Evolutionary conservation across 2,888 invertebrate genomes (phyloP), one percentile per base, ranked within the genome.

Genomic region (Dryocosmus kuriphilus): DNA sequence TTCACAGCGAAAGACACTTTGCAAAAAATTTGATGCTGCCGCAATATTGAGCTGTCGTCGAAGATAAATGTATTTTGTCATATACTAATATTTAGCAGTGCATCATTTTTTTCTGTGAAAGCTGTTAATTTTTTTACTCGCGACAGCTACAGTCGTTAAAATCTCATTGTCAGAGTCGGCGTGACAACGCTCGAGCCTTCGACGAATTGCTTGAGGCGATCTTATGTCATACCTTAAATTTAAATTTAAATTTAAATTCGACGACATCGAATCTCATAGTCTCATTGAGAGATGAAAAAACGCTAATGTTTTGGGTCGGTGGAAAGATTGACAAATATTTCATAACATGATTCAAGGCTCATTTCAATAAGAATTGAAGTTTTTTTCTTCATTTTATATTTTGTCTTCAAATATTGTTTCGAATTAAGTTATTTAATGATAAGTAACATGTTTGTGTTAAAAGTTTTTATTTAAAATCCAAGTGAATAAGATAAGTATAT

Each of bases 361-460:
- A 16, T 11, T 14, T 74, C 89, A 83, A 78, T 86, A 75, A n/a
- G n/a, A n/a, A 75, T 75, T 75, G 19, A 27, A n/a, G 74, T 74
- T n/a, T 65, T 74, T 9, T 22, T 35, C 2, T 60, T 67, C 27
- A 32, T 1, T 32, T 24, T 60, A 51, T 51, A 9, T 22, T n/a
- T 51, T 51, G 8, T 9, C n/a, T 3, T 51, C n/a, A 9, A 51
- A 51, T 9, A n/a, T 9, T 51, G 9, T 51, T 41, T 41, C 41
- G 16, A 41, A 41, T 41, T 41, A n/a, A n/a, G n/a, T n/a, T n/a
- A n/a, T n/a, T n/a, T n/a, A n/a, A n/a, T n/a, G n/a, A n/a, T n/a
- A n/a, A n/a, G n/a, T n/a, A n/a, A n/a, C n/a, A n/a, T n/a, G n/a
- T n/a, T n/a, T n/a, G n/a, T n/a, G n/a, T n/a, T n/a, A n/a, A n/a